Conservation (phyloP, 2,113 vertebrate genomes). For the Gavialis gangeticus region DNA sequence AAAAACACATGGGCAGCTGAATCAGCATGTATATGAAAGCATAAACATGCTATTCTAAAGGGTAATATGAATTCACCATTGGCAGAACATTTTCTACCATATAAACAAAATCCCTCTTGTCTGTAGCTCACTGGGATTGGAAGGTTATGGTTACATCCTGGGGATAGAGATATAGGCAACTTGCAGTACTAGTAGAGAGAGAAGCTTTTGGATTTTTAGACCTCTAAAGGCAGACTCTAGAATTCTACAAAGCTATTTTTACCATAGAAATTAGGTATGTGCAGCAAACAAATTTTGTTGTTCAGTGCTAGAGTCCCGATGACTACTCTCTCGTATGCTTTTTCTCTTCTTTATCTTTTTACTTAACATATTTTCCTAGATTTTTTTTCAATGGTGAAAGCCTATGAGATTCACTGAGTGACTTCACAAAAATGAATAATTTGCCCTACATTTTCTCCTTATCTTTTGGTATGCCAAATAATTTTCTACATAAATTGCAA, state of each 20-base stretch:
- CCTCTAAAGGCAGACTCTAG: not conserved
- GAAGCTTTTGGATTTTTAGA: not conserved
- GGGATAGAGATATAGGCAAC: not conserved
- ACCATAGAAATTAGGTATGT: not conserved
- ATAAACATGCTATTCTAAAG: not conserved
- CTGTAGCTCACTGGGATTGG: not conserved
- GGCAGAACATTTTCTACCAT: slow-evolving; percentile 14
- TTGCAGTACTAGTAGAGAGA: not conserved
- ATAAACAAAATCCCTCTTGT: not conserved
- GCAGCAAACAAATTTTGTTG: not conserved
- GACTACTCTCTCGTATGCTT: not conserved
- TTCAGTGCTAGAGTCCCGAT: not conserved
- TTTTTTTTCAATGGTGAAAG: not conserved
- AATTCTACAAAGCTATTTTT: not conserved
- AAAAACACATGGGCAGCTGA: not conserved
- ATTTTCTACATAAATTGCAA: not conserved
- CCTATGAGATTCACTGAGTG: not conserved
- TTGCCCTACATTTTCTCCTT: not conserved
- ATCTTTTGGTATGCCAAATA: not conserved
- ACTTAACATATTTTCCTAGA: not conserved
- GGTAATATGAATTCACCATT: not conserved
- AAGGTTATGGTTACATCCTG: not conserved
- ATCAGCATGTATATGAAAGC: not conserved
- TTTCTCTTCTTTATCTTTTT: not conserved
- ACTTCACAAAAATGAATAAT: not conserved